Conservation (phyloP, 2,888 invertebrate species). For the Eumerus sabulonum region DNA sequence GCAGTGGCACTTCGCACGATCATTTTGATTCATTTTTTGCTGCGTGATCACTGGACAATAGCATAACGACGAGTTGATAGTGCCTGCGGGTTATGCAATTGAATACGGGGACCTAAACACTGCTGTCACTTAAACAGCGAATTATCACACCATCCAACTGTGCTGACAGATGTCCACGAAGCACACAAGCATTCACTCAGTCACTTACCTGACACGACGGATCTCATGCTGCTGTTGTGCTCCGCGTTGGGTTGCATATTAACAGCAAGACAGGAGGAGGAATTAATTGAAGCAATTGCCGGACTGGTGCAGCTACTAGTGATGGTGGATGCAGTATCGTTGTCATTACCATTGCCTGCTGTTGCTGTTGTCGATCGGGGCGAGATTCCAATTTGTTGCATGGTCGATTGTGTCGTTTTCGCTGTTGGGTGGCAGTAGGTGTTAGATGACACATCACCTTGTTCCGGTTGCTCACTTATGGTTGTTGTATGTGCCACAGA, state of each 20-base stretch:
- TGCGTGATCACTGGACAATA: too few relatives aligned
- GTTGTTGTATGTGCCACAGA: conserved; percentile 41
- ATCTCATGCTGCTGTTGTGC: conserved; percentile 77
- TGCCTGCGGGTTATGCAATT: conserved; percentile 57
- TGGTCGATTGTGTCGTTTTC: conserved; percentile 38
- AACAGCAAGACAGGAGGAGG: conserved; percentile 70
- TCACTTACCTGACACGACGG: conserved; percentile 77
- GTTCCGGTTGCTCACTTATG: conserved; percentile 50
- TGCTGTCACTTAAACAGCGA: conserved; percentile 45
- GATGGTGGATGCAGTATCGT: conserved; percentile 46
- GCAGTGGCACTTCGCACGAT: conserved; percentile 36
- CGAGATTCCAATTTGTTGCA: conserved; percentile 52
- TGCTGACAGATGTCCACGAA: too few relatives aligned
- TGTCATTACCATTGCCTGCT: conserved; percentile 37
- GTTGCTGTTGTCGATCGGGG: conserved; percentile 13
- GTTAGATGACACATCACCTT: conserved; percentile 17
- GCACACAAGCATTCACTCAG: background rate
- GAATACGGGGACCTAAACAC: conserved; percentile 40
- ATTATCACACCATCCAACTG: conserved; percentile 50
- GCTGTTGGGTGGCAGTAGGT: conserved; percentile 13
- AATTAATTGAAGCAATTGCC: conserved; percentile 72
- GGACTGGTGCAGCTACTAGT: conserved; percentile 63
- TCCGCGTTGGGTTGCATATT: conserved; percentile 73
- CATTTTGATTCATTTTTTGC: conserved; percentile 26
- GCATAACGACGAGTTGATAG: too few relatives aligned